Evolutionary conservation across 1,140 invertebrate genomes (phyloP), one percentile per base, ranked within the genome.

Genomic region (Hestina assimilis): DNA sequence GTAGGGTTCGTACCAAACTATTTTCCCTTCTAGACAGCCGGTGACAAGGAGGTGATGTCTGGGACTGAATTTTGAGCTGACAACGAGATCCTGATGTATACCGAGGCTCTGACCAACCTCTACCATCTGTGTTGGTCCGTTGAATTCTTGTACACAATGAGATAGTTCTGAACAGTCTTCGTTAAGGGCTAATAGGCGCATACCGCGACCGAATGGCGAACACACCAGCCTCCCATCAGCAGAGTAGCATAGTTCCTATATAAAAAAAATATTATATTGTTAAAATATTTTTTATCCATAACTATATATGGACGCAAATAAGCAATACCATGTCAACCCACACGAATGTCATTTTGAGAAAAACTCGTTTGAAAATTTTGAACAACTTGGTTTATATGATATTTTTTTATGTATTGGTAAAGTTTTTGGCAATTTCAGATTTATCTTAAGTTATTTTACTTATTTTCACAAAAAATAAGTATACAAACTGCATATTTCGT

Each of bases 51-150:
- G 87, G 72, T 93, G 94, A 75, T 97, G 94, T 4, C 91, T 91
- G 0, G 96, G 96, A 46, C 94, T 97, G 82, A 98, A 98, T 86
- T 96, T 96, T 46, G 95, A 96, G 76, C 95, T 95, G 14, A 98
- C 92, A n/a, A 98, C 96, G 45, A 95, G 93, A 70, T 96, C 94
- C 15, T 91, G 89, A 74, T 98, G 96, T 65, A 93, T 93, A 23
- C 82, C 82, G 43, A 93, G 89, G 62, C 92, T 93, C 4, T 92
- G 92, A 1, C 92, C 92, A 15, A 97, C 72, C 75, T 96, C 92
- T 61, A 76, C 89, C 65, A 86, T 89, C 63, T 81, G 83, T 64
- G 50, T 64, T 28, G 84, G 74, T 40, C 73, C 58, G 7, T 20
- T 46, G 14, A 65, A 42, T 41, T 83, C 69, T 9, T 92, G 91